Percentiles rank a stretch among this genome's conserved stretches.
These are phyloP conservation scores for Drosophila malerkotliana DNA, from an alignment of 1,140 invertebrate genomes.

Conservation along the genomic window DNA sequence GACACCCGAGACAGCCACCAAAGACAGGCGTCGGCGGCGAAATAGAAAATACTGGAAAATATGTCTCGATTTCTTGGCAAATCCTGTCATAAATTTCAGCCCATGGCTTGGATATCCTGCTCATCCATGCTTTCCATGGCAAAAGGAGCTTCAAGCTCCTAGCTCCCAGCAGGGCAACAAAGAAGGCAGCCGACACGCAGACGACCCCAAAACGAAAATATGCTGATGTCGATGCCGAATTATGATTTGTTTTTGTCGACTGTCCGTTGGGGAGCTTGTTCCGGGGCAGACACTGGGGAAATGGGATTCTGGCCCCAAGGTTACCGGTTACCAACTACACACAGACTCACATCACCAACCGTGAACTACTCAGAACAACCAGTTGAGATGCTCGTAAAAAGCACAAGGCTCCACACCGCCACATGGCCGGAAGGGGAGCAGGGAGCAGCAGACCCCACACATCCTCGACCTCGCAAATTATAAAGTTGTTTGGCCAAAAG, in stretches of 20 bases:
- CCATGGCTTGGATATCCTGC: not conserved
- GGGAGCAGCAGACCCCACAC: slow-evolving; percentile 46
- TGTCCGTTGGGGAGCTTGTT: slow-evolving; percentile 14
- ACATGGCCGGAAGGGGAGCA: not conserved
- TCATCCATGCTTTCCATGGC: slow-evolving; percentile 2
- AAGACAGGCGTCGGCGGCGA: slow-evolving; percentile 34
- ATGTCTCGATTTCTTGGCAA: slow-evolving; percentile 67
- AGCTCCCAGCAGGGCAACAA: slow-evolving; percentile 27
- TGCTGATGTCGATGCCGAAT: slow-evolving; percentile 80
- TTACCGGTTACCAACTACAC: slow-evolving; percentile 26
- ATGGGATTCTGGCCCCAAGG: slow-evolving; percentile 66
- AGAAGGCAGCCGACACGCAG: slow-evolving; percentile 49
- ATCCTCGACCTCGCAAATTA: slow-evolving; percentile 72
- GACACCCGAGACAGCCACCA: not conserved
- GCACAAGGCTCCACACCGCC: slow-evolving; percentile 43
- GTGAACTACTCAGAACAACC: slow-evolving; percentile 58
- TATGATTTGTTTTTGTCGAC: slow-evolving; percentile 77
- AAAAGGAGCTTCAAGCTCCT: not conserved
- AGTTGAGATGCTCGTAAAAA: slow-evolving; percentile 73
- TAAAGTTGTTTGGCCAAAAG: slow-evolving; percentile 78
- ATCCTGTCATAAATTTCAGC: slow-evolving; percentile 75
- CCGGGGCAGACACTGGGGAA: slow-evolving; percentile 30
- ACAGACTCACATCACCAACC: not conserved
- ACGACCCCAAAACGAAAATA: slow-evolving; percentile 62
- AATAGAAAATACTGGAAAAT: slow-evolving; percentile 76